Percentiles rank a stretch among this genome's conserved stretches.
Conservation (phyloP, 2,888 invertebrate genomes). For the Vanessa cardui region DNA sequence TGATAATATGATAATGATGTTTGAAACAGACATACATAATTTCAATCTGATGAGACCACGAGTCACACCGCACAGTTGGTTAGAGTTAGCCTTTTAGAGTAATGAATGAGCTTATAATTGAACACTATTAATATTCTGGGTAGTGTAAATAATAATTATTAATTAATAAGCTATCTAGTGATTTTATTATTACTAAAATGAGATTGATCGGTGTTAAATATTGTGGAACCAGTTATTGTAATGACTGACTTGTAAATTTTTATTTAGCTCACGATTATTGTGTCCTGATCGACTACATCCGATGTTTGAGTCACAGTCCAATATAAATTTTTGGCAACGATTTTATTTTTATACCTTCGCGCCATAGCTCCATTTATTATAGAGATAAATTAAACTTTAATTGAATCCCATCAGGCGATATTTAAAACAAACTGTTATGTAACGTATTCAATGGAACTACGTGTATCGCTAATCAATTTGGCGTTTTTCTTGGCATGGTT, state of each 20-base stretch:
- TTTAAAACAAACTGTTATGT: not conserved
- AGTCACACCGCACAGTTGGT: too few relatives aligned
- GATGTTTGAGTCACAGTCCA: constrained; percentile 19
- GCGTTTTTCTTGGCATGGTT: constrained; percentile 39
- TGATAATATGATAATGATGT: too few relatives aligned
- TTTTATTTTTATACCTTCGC: not conserved
- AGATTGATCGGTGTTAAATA: not conserved
- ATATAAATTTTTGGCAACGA: constrained; percentile 1
- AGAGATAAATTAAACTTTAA: not conserved
- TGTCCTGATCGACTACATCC: constrained; percentile 12
- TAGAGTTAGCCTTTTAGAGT: too few relatives aligned
- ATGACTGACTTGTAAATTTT: not conserved
- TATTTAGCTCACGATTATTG: constrained; percentile 12
- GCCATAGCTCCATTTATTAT: not conserved
- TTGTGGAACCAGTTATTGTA: not conserved
- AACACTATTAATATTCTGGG: too few relatives aligned
- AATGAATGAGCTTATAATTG: too few relatives aligned
- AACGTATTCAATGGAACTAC: constrained; percentile 25
- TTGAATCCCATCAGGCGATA: too few relatives aligned
- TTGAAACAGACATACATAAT: too few relatives aligned
- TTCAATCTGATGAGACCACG: too few relatives aligned
- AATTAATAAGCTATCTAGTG: not conserved
- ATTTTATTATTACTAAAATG: not conserved
- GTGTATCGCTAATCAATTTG: constrained; percentile 43
- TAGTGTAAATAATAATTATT: too few relatives aligned